Base-by-base conservation (phyloP, 2,888 invertebrate genomes). In the Agrenia bidenticulata region DNA sequence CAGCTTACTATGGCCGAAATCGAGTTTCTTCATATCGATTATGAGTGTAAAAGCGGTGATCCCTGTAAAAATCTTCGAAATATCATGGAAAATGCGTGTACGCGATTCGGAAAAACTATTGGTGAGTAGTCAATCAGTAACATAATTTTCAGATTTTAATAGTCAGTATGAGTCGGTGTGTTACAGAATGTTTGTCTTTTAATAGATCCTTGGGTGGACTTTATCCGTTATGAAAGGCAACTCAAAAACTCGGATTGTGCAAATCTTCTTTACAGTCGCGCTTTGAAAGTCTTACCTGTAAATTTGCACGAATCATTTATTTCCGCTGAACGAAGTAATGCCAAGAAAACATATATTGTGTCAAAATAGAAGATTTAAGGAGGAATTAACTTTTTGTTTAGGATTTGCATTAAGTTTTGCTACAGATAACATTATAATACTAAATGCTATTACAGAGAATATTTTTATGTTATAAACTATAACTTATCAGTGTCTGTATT, bases 171-270 rank as follows among this genome's bases (percentile, higher is more conserved):
- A 39, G 39, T 15, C 7, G 39, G 39, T 39, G 15, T 39, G 39
- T 11, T 39, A 11, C 39, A 11, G 15, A 39, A 39, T 39, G 39
- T 39, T 15, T 45, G 19, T 9, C 45, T 5, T 59, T 37, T 45
- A 49, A 42, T 49, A 69, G 69, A 63, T n/a, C 45, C 59, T 13
- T 69, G 69, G 69, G 15, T 69, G 9, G 27, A 24, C 2, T 69
- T 51, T 57, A 63, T 69, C 2, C 13, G 55, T 4, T 69, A 45
- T 53, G 69, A 69, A 37, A 63, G 55, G 15, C 39, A 39, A 37
- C 26, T 59, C 15, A 39, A 60, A 11, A 53, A 57, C 19, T 49
- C 56, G 23, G 51, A 51, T 23, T 15, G 39, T 17, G 19, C 19
- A 15, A 45, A n/a, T 45, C 5, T 9, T 11, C 45, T 45, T 5